Percentiles rank a stretch among this genome's conserved stretches.
These are phyloP conservation scores for Seriola quinqueradiata DNA, from an alignment of 2,113 vertebrate species.

Conservation along the genomic window DNA sequence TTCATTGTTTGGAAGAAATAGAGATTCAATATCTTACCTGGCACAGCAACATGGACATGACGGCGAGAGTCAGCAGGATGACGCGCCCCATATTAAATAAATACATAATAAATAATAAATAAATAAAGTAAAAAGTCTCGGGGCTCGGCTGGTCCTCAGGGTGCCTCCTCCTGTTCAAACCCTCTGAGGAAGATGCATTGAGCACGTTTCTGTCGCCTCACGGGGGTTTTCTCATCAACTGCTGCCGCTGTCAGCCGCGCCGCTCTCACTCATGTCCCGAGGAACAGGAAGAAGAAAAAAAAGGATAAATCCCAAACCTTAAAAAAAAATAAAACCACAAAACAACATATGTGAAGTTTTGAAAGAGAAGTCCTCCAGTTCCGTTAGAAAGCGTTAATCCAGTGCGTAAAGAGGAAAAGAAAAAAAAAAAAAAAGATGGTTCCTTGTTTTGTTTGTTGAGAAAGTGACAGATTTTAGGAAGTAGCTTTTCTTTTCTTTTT, in stretches of 20 bases:
- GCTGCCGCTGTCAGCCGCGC: constrained; percentile 69
- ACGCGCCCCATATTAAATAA: constrained; percentile 89
- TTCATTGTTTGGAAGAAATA: constrained; percentile 42
- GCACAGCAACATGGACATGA: constrained; percentile 87
- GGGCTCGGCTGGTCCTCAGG: constrained; percentile 77
- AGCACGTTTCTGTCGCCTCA: constrained; percentile 69
- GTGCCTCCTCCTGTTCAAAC: constrained; percentile 70
- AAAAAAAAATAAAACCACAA: constrained; percentile 2
- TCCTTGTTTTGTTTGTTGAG: constrained; percentile 38
- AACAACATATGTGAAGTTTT: constrained; percentile 5
- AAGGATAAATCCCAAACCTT: constrained; percentile 65
- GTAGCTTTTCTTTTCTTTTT: constrained; percentile 39
- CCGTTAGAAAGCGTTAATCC: constrained; percentile 76
- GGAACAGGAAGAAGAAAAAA: constrained; percentile 3
- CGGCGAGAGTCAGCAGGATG: constrained; percentile 85
- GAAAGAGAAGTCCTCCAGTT: constrained; percentile 57
- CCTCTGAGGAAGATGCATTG: constrained; percentile 78
- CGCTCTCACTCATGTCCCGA: constrained; percentile 76
- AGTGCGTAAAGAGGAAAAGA: constrained; percentile 46
- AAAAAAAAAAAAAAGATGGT: background rate
- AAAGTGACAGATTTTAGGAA: constrained; percentile 45
- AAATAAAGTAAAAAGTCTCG: constrained; percentile 68
- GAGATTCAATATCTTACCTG: constrained; percentile 86
- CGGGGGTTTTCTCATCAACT: constrained; percentile 75
- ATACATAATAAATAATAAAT: constrained; percentile 82